Evolutionary conservation across 1,140 invertebrate genomes (phyloP), one percentile per base, ranked within the genome.

Genomic region (Ips nitidus): DNA sequence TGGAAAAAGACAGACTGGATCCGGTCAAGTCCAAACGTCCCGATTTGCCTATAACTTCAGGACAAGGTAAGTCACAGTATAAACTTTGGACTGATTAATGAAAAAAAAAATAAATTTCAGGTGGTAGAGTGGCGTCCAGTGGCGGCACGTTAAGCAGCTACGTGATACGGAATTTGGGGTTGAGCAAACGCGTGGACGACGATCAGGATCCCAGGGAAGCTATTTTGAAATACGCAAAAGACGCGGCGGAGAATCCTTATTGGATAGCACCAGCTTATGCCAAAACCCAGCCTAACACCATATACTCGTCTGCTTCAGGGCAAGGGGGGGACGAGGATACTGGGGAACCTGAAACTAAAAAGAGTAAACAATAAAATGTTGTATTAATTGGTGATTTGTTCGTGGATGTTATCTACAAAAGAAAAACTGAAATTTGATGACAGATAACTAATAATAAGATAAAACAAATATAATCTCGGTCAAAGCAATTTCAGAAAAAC

Each of bases 141-240:
- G 98, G 98, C 41, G 95, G 94, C 66, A 99, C 98, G 0, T 83
- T 99, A 0, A 97, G 95, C 71, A 98, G 97, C 1, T 99, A 95
- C 81, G 96, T 99, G 38, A 98, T 98, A 55, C 87, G 97, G 65
- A 97, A 98, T 80, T 84, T 99, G 38, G 97, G 97, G 0, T 82
- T 97, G 1, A 94, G 92, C 73, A 99, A 98, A 77, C 87, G 94
- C 65, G 92, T 97, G 36, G 91, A 98, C 73, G 94, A 97, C 76
- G 96, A 98, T 81, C 94, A 97, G 76, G 96, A 99, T 86, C 96
- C 98, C 0, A 86, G 98, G 62, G 94, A 96, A 76, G 97, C 97
- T 3, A 97, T 99, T 76, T 83, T 99, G n/a, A 92, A 95, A 72
- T 98, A 92, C 83, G 97, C 97, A 0, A 96, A 99, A 80, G 95